Conservation (phyloP, 2,797 vertebrate genomes). For the Crenichthys baileyi region DNA sequence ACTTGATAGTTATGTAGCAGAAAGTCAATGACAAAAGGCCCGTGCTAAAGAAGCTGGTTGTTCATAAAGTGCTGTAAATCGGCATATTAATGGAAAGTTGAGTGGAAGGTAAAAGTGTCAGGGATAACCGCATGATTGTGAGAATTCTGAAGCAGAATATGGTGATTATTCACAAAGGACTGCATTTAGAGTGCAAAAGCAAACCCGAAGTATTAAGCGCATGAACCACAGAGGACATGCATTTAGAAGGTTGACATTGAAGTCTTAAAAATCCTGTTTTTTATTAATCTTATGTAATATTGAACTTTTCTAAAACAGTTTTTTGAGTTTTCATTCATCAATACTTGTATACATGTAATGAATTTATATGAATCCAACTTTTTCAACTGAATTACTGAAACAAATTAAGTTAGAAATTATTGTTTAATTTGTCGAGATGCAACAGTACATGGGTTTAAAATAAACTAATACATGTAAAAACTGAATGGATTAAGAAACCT, state of each 20-base stretch:
- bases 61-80: background rate
- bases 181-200: no score
- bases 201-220: no score
- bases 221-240: background rate
- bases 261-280: no score
- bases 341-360: no score
- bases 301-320: background rate
- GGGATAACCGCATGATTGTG: background rate
- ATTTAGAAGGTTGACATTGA: background rate
- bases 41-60: background rate
- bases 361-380: background rate
- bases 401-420: background rate
- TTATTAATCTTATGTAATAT: background rate
- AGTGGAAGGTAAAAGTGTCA: background rate
- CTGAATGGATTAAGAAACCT: constrained; percentile 79
- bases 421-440: background rate
- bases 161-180: no score
- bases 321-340: background rate
- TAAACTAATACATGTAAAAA: background rate
- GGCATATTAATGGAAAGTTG: background rate
- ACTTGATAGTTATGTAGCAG: background rate
- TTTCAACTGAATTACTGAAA: background rate
- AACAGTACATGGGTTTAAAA: background rate
- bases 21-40: background rate
- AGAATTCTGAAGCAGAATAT: no score